Evolutionary conservation across 2,888 invertebrate species (phyloP).

Genomic region (Drosophila nr. medialis): DNA sequence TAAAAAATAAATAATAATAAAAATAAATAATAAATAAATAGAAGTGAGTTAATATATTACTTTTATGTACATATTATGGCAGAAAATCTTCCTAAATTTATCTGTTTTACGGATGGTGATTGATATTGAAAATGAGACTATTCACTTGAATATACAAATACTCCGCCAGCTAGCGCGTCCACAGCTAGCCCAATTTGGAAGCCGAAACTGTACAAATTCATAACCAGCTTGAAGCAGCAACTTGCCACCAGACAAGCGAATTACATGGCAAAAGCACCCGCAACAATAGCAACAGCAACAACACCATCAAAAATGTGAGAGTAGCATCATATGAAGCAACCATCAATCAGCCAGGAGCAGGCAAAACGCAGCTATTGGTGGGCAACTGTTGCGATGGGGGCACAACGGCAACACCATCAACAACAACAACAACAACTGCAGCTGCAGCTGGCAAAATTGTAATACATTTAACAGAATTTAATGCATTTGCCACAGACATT

Average conservation of each 20-base stretch:
- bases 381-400: constrained; percentile 59
- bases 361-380: constrained; percentile 66
- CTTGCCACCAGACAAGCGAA: constrained; percentile 46
- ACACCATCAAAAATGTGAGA: constrained; percentile 15
- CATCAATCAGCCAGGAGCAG: constrained; percentile 75
- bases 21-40: not conserved
- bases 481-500: constrained; percentile 85
- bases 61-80: not conserved
- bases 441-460: constrained; percentile 80
- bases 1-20: too few species aligned
- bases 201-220: constrained; percentile 70
- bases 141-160: constrained; percentile 23
- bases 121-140: constrained; percentile 25
- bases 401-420: constrained; percentile 9
- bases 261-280: constrained; percentile 22
- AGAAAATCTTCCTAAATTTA: not conserved
- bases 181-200: constrained; percentile 39
- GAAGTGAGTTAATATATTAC: not conserved
- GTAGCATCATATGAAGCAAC: constrained; percentile 62
- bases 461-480: constrained; percentile 85
- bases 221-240: constrained; percentile 52
- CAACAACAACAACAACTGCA: constrained; percentile 29
- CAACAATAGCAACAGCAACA: constrained; percentile 16
- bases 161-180: not conserved
- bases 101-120: constrained; percentile 19